phyloP scores from a whole-genome alignment of 2,888 invertebrate genomes.

The Deilephila porcellus region DNA sequence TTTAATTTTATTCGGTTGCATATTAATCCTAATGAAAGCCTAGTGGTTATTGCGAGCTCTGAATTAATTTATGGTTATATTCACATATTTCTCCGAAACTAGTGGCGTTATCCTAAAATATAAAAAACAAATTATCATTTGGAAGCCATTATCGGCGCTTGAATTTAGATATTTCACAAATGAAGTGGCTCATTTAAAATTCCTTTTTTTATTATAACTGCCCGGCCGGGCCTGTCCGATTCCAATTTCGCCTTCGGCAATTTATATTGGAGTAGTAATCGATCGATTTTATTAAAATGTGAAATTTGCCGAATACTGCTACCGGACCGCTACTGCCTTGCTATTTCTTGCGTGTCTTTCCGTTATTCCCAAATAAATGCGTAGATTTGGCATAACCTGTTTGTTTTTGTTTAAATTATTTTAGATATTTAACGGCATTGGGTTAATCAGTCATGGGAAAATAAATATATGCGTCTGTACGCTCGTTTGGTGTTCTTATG shows the following conservation, averaged over 20 bases:
- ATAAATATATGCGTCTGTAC: too few relatives aligned
- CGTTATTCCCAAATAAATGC: background rate
- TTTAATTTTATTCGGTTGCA: too few relatives aligned
- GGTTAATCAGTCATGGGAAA: too few relatives aligned
- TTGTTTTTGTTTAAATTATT: background rate
- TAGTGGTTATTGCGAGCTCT: too few relatives aligned
- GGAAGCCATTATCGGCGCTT: slow-evolving; percentile 13
- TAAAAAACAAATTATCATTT: background rate
- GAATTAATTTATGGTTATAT: too few relatives aligned
- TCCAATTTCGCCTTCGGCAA: slow-evolving; percentile 41
- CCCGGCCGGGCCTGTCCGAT: slow-evolving; percentile 31
- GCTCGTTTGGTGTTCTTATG: too few relatives aligned
- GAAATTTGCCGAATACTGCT: slow-evolving; percentile 4
- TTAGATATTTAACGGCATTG: too few relatives aligned
- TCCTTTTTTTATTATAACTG: slow-evolving; percentile 35
- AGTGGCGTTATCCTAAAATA: background rate
- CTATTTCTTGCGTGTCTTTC: background rate
- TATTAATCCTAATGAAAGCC: too few relatives aligned
- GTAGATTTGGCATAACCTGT: background rate
- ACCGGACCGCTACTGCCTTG: slow-evolving; percentile 4
- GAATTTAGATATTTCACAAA: slow-evolving; percentile 17
- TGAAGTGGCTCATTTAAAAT: slow-evolving; percentile 35
- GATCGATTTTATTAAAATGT: slow-evolving; percentile 37
- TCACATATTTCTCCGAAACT: background rate
- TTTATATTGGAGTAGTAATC: slow-evolving; percentile 36